Conservation (phyloP, 1,140 invertebrate genomes). For the Drosophila ohnishii region DNA sequence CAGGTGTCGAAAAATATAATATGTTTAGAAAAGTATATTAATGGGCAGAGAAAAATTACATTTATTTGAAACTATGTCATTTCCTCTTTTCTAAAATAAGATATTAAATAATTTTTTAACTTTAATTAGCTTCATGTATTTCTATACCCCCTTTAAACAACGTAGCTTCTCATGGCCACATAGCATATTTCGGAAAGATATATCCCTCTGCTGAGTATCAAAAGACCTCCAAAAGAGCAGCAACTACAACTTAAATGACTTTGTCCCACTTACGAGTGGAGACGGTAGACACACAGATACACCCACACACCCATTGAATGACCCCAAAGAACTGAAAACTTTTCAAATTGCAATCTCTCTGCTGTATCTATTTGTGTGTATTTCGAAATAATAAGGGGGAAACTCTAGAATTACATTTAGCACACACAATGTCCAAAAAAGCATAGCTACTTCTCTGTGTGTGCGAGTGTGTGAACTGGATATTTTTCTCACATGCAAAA, state of each 20-base stretch:
- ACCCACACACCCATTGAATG: constrained; percentile 42
- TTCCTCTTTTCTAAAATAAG: not conserved
- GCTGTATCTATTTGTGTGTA: constrained; percentile 35
- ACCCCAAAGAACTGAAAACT: constrained; percentile 70
- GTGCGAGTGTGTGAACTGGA: constrained; percentile 52
- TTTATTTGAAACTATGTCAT: not conserved
- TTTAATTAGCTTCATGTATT: not conserved
- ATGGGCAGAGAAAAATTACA: not conserved
- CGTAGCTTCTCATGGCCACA: not conserved
- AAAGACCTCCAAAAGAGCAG: constrained; percentile 43
- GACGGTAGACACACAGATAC: constrained; percentile 17
- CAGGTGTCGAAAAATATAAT: not conserved
- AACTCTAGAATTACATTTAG: constrained; percentile 78
- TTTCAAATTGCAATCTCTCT: constrained; percentile 66
- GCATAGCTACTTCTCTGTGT: constrained; percentile 36
- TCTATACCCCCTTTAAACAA: not conserved
- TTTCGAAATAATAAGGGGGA: constrained; percentile 58
- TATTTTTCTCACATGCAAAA: constrained; percentile 63
- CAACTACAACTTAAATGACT: constrained; percentile 67
- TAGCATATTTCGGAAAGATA: constrained; percentile 6
- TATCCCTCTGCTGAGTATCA: constrained; percentile 5
- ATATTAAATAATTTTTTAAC: not conserved
- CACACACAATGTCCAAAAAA: constrained; percentile 76
- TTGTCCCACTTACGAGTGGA: constrained; percentile 56
- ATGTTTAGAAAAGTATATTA: not conserved